Conservation (phyloP, 2,888 invertebrate genomes). For the Conops quadrifasciatus region DNA sequence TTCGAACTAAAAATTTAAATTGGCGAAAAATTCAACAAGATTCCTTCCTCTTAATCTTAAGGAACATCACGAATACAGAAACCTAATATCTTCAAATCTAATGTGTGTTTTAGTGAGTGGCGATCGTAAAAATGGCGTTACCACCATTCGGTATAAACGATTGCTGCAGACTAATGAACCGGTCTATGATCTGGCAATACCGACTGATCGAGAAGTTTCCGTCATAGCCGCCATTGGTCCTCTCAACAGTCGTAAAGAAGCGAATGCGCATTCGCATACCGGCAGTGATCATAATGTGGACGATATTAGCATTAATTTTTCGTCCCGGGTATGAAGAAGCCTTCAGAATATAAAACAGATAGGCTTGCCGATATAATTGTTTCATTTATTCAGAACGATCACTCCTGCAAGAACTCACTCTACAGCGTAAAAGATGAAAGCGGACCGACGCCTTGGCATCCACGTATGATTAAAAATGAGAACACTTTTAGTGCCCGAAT, state of each 20-base stretch:
- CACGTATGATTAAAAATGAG: constrained; percentile 72
- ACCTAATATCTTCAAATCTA: too few species aligned
- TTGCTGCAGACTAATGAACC: constrained; percentile 81
- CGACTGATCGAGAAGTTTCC: constrained; percentile 74
- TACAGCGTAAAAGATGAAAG: constrained; percentile 70
- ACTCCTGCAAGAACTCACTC: constrained; percentile 76
- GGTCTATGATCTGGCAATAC: constrained; percentile 75
- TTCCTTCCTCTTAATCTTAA: too few species aligned
- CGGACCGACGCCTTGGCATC: constrained; percentile 75
- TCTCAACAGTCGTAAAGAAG: constrained; percentile 80
- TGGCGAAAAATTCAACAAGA: too few species aligned
- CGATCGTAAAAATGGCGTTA: constrained; percentile 79
- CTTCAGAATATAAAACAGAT: background rate
- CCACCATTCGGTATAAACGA: constrained; percentile 80
- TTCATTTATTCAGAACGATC: constrained; percentile 69
- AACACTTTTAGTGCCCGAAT: constrained; percentile 77
- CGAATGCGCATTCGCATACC: constrained; percentile 78
- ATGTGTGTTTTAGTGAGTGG: constrained; percentile 70
- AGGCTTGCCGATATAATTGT: background rate
- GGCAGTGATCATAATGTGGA: constrained; percentile 64
- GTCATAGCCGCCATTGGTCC: constrained; percentile 90
- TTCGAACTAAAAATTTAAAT: too few species aligned
- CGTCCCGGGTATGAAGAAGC: constrained; percentile 66
- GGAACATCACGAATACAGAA: too few species aligned
- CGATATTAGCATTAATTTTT: constrained; percentile 83